A percentile compares a stretch with the other conserved stretches of the same genome.
These are phyloP conservation scores for Aurelia sp. DNA, from an alignment of 30 jellyfish, hydroid and myxozoan genomes.

Conservation along the genomic window DNA sequence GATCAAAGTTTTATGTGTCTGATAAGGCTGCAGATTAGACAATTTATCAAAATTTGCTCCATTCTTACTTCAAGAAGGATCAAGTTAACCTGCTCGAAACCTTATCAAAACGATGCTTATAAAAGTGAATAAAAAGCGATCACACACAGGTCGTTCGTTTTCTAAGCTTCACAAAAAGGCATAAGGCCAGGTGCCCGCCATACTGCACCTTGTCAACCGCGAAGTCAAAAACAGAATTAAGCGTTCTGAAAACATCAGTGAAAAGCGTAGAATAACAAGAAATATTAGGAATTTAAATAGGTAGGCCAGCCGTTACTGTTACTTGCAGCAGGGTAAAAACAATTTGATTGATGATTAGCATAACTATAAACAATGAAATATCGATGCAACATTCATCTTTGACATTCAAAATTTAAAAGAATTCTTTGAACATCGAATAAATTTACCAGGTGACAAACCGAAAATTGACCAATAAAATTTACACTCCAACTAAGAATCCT, in stretches of 20 bases:
- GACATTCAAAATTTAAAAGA: too few species aligned
- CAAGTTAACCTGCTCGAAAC: background rate
- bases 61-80: background rate
- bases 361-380: background rate
- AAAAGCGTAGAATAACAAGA: background rate
- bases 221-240: conserved; percentile 20
- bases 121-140: background rate
- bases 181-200: conserved; percentile 53
- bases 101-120: conserved; percentile 16
- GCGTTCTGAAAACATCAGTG: background rate
- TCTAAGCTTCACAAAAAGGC: background rate
- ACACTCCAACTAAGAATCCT: too few species aligned
- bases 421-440: too few species aligned
- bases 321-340: conserved; percentile 7
- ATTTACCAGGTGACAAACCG: too few species aligned
- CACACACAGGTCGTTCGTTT: background rate
- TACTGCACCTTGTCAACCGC: conserved; percentile 23
- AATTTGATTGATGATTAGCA: background rate
- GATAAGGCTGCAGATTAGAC: conserved; percentile 14
- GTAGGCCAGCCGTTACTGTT: conserved; percentile 1
- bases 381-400: too few species aligned
- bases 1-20: background rate
- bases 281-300: background rate
- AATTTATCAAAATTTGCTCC: conserved; percentile 19
- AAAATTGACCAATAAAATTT: too few species aligned